A percentile compares a stretch with the other conserved stretches of the same genome.
Evolutionary conservation across 2,113 vertebrate genomes (phyloP).

Genomic region (Chlorodrepanis virens): DNA sequence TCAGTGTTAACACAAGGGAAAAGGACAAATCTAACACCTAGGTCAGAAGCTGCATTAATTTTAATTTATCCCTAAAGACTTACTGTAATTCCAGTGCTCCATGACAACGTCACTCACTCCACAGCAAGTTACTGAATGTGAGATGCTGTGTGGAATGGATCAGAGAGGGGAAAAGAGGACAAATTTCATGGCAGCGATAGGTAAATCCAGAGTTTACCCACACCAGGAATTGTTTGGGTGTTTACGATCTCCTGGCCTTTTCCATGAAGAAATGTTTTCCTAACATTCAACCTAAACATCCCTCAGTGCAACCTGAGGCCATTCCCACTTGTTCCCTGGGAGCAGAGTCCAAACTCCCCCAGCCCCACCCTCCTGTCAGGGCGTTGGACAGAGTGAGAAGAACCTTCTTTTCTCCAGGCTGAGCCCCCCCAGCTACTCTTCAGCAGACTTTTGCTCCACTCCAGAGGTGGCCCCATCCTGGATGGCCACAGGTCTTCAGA

Average conservation of each 20-base stretch:
- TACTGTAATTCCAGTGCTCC: neutral
- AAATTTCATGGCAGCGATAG: neutral
- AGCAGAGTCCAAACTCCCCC: accelerated
- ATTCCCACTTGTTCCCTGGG: neutral
- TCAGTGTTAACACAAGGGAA: neutral
- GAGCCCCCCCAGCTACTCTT: neutral
- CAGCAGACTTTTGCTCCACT: neutral
- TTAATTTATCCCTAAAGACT: neutral
- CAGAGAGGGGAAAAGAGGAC: accelerated
- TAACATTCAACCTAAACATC: neutral
- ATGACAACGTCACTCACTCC: accelerated
- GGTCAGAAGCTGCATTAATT: neutral
- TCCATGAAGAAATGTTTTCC: neutral
- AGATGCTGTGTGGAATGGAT: neutral
- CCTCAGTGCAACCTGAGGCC: neutral
- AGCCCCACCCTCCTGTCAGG: accelerated
- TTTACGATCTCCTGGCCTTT: neutral
- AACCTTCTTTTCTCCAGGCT: neutral
- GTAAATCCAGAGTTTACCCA: neutral
- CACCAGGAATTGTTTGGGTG: neutral
- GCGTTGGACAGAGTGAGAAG: neutral
- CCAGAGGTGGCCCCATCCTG: neutral
- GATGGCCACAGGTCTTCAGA: accelerated
- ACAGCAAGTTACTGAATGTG: accelerated
- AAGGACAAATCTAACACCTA: neutral